Conservation (phyloP, 2,113 vertebrate genomes). For the western clawed frog (Xenopus tropicalis) region UCB_Xtro_10.0 CM004445.2:112190001-112190500, state of each 20-base stretch:
- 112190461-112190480: too few species aligned
- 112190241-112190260: constrained; percentile 19
- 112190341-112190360: too few species aligned
- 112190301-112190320: not conserved
- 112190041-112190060: constrained; percentile 18
- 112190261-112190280: constrained; percentile 17
- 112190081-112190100: constrained; percentile 35
- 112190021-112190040: not conserved
- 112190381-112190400: too few species aligned
- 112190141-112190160: not conserved
- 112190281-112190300: constrained; percentile 5
- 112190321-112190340: not conserved
- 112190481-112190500: too few species aligned
- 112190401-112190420: too few species aligned
- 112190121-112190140: not conserved
- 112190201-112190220: constrained; percentile 10
- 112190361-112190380: too few species aligned
- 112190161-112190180: not conserved
- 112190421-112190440: too few species aligned
- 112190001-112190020: constrained; percentile 15
- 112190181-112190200: not conserved
- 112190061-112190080: constrained; percentile 11
- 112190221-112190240: constrained; percentile 4
- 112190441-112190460: too few species aligned
- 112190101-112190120: constrained; percentile 20